Conservation (phyloP, 2,888 invertebrate species). For the Trachelus stipa region DNA sequence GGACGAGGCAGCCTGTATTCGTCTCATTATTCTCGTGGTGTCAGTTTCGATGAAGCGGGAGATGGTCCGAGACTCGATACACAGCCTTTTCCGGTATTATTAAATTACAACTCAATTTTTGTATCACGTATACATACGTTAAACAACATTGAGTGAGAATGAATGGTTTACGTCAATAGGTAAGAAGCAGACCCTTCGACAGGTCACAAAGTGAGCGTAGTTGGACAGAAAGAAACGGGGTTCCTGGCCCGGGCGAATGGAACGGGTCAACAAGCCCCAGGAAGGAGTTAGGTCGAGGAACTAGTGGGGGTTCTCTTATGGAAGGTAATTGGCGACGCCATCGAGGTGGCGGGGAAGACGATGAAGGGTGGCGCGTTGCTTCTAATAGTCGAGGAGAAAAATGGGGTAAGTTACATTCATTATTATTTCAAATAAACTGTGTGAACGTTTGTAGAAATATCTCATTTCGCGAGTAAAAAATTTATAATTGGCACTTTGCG, state of each 20-base stretch:
- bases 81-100: constrained; percentile 55
- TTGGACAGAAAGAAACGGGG: constrained; percentile 71
- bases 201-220: constrained; percentile 67
- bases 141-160: neutral
- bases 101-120: constrained; percentile 7
- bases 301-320: constrained; percentile 63
- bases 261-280: constrained; percentile 70
- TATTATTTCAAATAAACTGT: neutral
- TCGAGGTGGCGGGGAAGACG: constrained; percentile 68
- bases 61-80: constrained; percentile 60
- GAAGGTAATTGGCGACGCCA: constrained; percentile 69
- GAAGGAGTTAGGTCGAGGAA: constrained; percentile 68
- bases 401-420: constrained; percentile 67
- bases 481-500: neutral
- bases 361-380: constrained; percentile 69
- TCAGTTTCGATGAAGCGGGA: constrained; percentile 66
- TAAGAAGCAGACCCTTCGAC: constrained; percentile 60
- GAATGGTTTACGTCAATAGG: constrained; percentile 32
- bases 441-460: neutral
- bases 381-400: constrained; percentile 67
- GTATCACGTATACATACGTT: neutral
- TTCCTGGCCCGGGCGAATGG: constrained; percentile 69
- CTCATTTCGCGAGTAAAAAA: neutral
- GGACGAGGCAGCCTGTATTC: constrained; percentile 64
- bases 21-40: constrained; percentile 64